Evolutionary conservation across 1,140 invertebrate genomes (phyloP).

Genomic region (Ips typographus): DNA sequence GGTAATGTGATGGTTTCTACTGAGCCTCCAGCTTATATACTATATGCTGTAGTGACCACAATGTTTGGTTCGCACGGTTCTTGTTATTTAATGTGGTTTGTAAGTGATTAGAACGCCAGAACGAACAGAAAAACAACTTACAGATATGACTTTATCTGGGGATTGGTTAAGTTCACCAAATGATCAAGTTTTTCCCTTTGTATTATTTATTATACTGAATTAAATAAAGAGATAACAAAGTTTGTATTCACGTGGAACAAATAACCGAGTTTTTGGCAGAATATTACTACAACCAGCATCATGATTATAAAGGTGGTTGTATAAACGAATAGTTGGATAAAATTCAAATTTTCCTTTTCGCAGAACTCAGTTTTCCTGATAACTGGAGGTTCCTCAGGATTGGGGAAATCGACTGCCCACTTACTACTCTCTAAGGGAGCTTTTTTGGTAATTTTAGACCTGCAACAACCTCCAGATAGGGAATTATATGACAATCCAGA

Average conservation of each 20-base stretch:
- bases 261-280: no score
- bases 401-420: slow-evolving; percentile 16
- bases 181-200: no score
- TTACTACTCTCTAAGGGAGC: slow-evolving; percentile 14
- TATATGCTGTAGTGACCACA: background rate
- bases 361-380: slow-evolving; percentile 25
- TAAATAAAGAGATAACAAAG: no score
- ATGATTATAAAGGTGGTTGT: no score
- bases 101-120: no score
- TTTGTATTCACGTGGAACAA: no score
- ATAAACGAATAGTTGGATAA: background rate
- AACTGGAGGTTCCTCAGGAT: slow-evolving; percentile 19
- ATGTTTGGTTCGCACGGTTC: background rate
- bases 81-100: background rate
- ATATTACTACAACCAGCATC: no score
- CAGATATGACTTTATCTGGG: no score
- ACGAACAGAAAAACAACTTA: no score
- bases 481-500: background rate
- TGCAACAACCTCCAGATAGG: slow-evolving; percentile 2
- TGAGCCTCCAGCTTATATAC: background rate
- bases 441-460: slow-evolving; percentile 16
- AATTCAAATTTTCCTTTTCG: background rate
- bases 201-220: no score
- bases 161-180: no score
- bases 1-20: background rate